Evolutionary conservation across 2,797 vertebrate species (phyloP).

Genomic region (Acipenser ruthenus): DNA sequence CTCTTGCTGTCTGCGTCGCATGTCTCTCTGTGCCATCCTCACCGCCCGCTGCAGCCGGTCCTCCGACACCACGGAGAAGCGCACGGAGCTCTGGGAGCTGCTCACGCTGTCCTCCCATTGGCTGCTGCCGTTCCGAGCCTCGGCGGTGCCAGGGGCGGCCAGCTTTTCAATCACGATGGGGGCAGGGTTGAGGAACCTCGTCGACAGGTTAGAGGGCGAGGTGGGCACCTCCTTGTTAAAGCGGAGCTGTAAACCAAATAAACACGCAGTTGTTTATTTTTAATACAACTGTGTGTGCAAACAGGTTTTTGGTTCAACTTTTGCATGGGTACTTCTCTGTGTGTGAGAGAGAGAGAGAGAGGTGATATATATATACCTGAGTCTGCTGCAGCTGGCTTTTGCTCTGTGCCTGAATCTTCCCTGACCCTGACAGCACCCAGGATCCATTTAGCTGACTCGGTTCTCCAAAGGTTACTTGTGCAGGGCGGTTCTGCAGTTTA

Average conservation of each 20-base stretch:
- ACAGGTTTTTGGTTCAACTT: neutral
- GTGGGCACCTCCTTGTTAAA: conserved; percentile 70
- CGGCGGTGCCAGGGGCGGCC: conserved; percentile 19
- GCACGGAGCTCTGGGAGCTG: conserved; percentile 45
- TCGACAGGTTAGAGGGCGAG: conserved; percentile 60
- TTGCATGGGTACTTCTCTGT: too few relatives aligned
- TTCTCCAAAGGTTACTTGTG: conserved; percentile 18
- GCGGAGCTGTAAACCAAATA: conserved; percentile 59
- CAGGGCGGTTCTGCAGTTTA: conserved; percentile 17
- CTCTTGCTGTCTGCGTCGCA: conserved; percentile 53
- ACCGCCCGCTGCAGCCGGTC: conserved; percentile 75
- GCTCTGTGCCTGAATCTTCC: conserved; percentile 22
- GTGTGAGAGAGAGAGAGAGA: too few relatives aligned
- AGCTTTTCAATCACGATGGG: conserved; percentile 85
- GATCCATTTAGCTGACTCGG: conserved; percentile 22
- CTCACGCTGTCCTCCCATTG: conserved; percentile 28
- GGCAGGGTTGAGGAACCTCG: conserved; percentile 55
- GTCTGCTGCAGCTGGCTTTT: conserved; percentile 33
- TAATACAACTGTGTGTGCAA: neutral
- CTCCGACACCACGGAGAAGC: conserved; percentile 79
- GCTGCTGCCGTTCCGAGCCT: conserved; percentile 16
- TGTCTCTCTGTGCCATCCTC: conserved; percentile 75
- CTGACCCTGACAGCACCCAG: conserved; percentile 35
- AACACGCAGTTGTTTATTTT: neutral
- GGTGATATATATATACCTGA: conserved; percentile 55